These are phyloP conservation scores for Hetaerina americana DNA, from an alignment of 1,140 invertebrate species.

Conservation along the genomic window DNA sequence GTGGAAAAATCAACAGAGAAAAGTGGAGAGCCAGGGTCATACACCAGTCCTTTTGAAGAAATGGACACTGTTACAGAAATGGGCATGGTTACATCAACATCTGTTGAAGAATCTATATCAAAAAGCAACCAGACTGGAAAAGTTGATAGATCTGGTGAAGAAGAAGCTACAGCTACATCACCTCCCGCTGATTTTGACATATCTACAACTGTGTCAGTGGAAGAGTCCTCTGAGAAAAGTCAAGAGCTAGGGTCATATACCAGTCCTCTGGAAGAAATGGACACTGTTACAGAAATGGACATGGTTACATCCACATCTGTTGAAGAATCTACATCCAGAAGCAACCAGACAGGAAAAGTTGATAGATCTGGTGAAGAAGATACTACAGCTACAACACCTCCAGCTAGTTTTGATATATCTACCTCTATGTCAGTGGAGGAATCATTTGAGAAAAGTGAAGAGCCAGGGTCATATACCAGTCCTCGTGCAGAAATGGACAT, in stretches of 20 bases:
- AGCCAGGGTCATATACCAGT: too few species aligned
- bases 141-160: not conserved
- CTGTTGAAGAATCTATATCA: not conserved
- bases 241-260: not conserved
- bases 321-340: not conserved
- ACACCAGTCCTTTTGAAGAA: not conserved
- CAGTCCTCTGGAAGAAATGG: not conserved
- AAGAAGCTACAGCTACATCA: not conserved
- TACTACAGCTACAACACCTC: not conserved
- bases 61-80: too few species aligned
- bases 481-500: too few species aligned
- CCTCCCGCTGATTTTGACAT: not conserved
- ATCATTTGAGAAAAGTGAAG: too few species aligned
- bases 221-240: not conserved
- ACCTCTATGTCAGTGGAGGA: not conserved
- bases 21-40: not conserved
- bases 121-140: not conserved
- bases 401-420: not conserved
- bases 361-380: not conserved
- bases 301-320: not conserved
- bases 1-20: not conserved
- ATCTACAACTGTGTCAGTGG: not conserved
- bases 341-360: not conserved
- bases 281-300: too few species aligned
- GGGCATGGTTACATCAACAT: too few species aligned